Evolutionary conservation across 2,888 invertebrate species (phyloP), one percentile per base, ranked within the genome.

Genomic region (Oegoconia quadripuncta): DNA sequence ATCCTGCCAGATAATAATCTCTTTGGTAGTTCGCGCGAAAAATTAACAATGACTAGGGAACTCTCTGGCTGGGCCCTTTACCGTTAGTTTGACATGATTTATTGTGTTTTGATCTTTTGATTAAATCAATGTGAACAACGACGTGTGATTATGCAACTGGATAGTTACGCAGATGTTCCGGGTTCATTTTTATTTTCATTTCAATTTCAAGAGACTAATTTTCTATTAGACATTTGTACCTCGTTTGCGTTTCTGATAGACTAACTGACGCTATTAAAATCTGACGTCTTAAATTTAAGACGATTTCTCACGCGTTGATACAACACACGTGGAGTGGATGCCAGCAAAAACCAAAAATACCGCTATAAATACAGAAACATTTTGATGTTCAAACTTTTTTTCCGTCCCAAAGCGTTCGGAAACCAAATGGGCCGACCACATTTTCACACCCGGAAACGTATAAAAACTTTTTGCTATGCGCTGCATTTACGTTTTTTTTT

Each of bases 401-500:
- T 64, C 68, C 63, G 40, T 44, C 67, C 69, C 72, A 77, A 78
- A 72, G 73, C 72, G 66, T 65, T 65, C 60, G 52, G 54, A 64
- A 70, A 72, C 73, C 71, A 74, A 82, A 80, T 74, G 77, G 66
- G 65, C 57, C 68, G 57, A 64, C 70, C 79, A 78, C 76, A 82
- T 80, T 82, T 42, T 83, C 73, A 82, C 79, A 78, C 78, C 79
- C 77, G 83, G 78, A 80, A 83, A 82, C 60, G 69, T 64, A 65
- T 71, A 65, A 45, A 61, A 66, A 64, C 57, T 75, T 78, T 81
- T 81, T 75, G 66, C 61, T n/a, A n/a, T n/a, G n/a, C n/a, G n/a
- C n/a, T n/a, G n/a, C n/a, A n/a, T n/a, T n/a, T n/a, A n/a, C n/a
- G n/a, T n/a, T n/a, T n/a, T n/a, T n/a, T n/a, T n/a, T n/a, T n/a